Evolutionary conservation across 2,888 invertebrate genomes (phyloP).

Genomic region (Tachina grossa): DNA sequence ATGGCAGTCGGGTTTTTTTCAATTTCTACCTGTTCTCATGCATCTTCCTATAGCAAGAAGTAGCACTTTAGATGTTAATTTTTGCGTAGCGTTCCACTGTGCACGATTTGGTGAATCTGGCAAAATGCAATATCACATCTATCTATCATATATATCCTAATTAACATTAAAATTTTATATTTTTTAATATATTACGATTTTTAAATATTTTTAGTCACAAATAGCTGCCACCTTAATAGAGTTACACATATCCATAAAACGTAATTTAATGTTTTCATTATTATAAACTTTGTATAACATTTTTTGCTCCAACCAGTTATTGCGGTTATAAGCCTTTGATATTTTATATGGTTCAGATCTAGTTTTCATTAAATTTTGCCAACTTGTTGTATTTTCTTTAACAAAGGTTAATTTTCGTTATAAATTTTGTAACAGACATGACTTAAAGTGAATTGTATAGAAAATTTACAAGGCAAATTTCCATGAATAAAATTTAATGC

Average conservation of each 20-base stretch:
- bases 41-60: too few species aligned
- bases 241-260: slow-evolving; percentile 32
- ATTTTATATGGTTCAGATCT: slow-evolving; percentile 48
- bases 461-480: neutral
- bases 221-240: slow-evolving; percentile 19
- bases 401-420: neutral
- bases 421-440: neutral
- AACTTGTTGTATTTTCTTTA: neutral
- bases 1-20: too few species aligned
- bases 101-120: too few species aligned
- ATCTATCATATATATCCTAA: too few species aligned
- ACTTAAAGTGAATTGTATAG: neutral
- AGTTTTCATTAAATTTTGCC: slow-evolving; percentile 1
- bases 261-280: slow-evolving; percentile 43
- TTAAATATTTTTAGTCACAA: neutral
- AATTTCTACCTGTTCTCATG: too few species aligned
- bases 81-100: too few species aligned
- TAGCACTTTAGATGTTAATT: too few species aligned
- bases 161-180: too few species aligned
- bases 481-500: neutral
- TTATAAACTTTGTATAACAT: slow-evolving; percentile 9
- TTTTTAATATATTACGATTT: too few species aligned
- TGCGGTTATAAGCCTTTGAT: slow-evolving; percentile 53
- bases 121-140: too few species aligned
- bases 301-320: slow-evolving; percentile 13